Percentiles rank a stretch among this genome's conserved stretches.
Evolutionary conservation across 2,888 invertebrate genomes (phyloP).

Genomic region (Mylabris sibirica): DNA sequence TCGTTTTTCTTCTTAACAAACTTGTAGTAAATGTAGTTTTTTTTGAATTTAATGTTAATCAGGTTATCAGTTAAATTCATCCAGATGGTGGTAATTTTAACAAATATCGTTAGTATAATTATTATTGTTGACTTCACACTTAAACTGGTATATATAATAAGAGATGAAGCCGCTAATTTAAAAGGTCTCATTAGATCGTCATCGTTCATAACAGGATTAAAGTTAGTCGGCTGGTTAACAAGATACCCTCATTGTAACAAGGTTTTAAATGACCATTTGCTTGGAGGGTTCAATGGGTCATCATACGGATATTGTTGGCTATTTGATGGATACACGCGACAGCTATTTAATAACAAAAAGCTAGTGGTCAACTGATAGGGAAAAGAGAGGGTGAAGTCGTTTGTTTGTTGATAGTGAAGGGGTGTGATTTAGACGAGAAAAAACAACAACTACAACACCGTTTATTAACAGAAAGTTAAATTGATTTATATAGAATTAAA

Average conservation of each 20-base stretch:
- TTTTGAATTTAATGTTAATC: constrained; percentile 33
- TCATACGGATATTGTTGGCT: not conserved
- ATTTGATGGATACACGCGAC: constrained; percentile 4
- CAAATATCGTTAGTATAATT: constrained; percentile 41
- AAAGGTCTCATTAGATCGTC: constrained; percentile 32
- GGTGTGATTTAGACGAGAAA: not conserved
- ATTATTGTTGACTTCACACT: constrained; percentile 34
- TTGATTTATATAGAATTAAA: not conserved
- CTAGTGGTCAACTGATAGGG: not conserved
- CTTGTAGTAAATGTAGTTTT: not conserved
- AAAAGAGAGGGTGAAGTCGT: not conserved
- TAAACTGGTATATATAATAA: not conserved
- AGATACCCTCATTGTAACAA: constrained; percentile 23
- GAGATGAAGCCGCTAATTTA: constrained; percentile 30
- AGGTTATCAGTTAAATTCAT: constrained; percentile 42
- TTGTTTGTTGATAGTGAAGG: not conserved
- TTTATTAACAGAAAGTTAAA: not conserved
- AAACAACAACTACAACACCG: not conserved
- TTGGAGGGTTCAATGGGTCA: constrained; percentile 16
- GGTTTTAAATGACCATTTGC: constrained; percentile 20
- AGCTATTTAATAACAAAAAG: constrained; percentile 2
- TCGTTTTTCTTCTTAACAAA: not conserved
- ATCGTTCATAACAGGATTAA: constrained; percentile 26
- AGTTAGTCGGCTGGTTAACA: constrained; percentile 14
- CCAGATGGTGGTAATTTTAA: constrained; percentile 43